Percentiles rank a stretch among this genome's conserved stretches.
Conservation (phyloP, 2,113 vertebrate genomes). For the Spea multiplicata region DNA sequence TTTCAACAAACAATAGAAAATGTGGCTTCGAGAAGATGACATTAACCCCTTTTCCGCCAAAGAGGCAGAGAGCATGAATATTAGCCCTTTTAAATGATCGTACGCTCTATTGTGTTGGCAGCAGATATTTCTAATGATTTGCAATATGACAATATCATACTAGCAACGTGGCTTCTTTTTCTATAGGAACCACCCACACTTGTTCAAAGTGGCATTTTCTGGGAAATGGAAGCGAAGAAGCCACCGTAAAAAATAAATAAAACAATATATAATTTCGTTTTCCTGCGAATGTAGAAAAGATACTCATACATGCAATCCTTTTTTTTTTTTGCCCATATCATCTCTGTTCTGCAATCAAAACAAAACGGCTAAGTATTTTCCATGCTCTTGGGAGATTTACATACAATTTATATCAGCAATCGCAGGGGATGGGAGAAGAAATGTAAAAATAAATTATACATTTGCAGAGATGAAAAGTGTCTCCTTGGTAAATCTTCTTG, state of each 20-base stretch:
- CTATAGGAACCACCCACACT: neutral
- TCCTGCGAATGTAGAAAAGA: neutral
- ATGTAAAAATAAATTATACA: slow-evolving; percentile 87
- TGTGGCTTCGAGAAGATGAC: no score
- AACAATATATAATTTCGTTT: slow-evolving; percentile 30
- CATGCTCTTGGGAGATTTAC: slow-evolving; percentile 84
- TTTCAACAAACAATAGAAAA: no score
- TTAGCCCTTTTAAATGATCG: no score
- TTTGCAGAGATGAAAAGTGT: slow-evolving; percentile 93
- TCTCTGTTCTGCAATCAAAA: slow-evolving; percentile 88
- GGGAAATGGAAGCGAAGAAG: neutral
- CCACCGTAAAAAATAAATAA: slow-evolving; percentile 10
- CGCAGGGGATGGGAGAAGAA: slow-evolving; percentile 47
- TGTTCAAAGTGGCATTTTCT: neutral
- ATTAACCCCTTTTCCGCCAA: no score
- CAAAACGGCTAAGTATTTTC: slow-evolving; percentile 75
- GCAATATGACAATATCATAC: no score
- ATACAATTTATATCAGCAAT: slow-evolving; percentile 68
- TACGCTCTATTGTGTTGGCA: no score
- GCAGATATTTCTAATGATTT: no score
- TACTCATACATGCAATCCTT: slow-evolving; percentile 73
- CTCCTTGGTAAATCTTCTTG: slow-evolving; percentile 93
- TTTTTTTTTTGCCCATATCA: slow-evolving; percentile 60
- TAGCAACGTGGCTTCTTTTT: neutral
- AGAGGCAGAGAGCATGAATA: no score